A percentile compares a stretch with the other conserved stretches of the same genome.
phyloP scores from a whole-genome alignment of 1,140 invertebrate species.

The Drosophila arizonae region DNA sequence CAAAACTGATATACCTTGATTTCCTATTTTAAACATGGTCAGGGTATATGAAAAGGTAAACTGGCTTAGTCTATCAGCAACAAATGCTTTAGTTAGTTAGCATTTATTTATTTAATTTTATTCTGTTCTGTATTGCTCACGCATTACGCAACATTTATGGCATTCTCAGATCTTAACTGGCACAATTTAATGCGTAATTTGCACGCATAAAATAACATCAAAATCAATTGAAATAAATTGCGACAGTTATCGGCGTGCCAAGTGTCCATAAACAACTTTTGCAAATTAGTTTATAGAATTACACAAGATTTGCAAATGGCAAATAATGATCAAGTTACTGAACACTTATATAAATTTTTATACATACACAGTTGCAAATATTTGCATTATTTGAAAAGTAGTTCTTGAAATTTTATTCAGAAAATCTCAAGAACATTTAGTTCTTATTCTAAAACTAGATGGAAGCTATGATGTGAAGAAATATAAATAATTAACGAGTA shows the following conservation, averaged over 20 bases:
- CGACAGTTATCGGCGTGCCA: slow-evolving; percentile 35
- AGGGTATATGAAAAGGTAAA: slow-evolving; percentile 7
- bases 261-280: slow-evolving; percentile 47
- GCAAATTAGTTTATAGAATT: slow-evolving; percentile 28
- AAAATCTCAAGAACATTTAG: too few species aligned
- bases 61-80: slow-evolving; percentile 30
- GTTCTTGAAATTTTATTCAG: too few species aligned
- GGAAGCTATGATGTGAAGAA: too few species aligned
- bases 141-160: slow-evolving; percentile 47
- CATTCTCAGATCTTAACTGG: slow-evolving; percentile 55
- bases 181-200: slow-evolving; percentile 65
- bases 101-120: background rate
- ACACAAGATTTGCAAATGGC: slow-evolving; percentile 11
- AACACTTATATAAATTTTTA: background rate
- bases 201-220: slow-evolving; percentile 52
- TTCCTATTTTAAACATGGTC: too few species aligned
- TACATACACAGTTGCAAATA: background rate
- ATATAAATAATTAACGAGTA: too few species aligned
- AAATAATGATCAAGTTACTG: slow-evolving; percentile 9
- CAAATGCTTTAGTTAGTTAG: slow-evolving; percentile 12
- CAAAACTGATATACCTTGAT: too few species aligned
- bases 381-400: slow-evolving; percentile 1
- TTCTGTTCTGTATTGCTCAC: slow-evolving; percentile 9
- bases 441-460: too few species aligned
- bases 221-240: slow-evolving; percentile 64